phyloP scores from a whole-genome alignment of 1,140 invertebrate species.

The Pygmarrhopalites habei region DNA sequence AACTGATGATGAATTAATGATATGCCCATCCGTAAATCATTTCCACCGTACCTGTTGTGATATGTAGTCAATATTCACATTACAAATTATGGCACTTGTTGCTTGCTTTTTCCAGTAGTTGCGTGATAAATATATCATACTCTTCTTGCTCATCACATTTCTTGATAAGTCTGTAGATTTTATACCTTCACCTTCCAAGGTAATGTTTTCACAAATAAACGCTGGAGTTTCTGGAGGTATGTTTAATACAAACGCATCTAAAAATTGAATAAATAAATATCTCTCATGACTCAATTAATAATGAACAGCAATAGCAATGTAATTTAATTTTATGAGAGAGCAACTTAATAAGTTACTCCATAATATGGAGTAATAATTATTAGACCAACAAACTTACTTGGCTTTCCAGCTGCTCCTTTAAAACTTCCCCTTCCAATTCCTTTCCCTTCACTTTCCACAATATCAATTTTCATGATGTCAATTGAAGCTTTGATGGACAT shows the following conservation, averaged over 20 bases:
- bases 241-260: conserved; percentile 46
- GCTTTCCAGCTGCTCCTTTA: conserved; percentile 33
- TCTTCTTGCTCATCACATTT: conserved; percentile 71
- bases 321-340: too few species aligned
- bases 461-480: conserved; percentile 82
- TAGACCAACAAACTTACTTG: conserved; percentile 16
- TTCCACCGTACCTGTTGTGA: conserved; percentile 63
- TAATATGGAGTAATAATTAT: too few species aligned
- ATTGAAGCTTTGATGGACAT: conserved; percentile 77
- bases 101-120: conserved; percentile 83
- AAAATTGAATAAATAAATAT: too few species aligned
- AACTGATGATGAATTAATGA: too few species aligned
- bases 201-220: conserved; percentile 85
- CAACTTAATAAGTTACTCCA: too few species aligned
- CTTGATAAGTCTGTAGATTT: conserved; percentile 82
- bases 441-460: conserved; percentile 78
- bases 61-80: conserved; percentile 74
- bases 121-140: conserved; percentile 73
- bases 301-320: too few species aligned
- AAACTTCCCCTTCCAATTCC: conserved; percentile 49
- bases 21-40: too few species aligned
- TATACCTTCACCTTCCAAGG: conserved; percentile 78
- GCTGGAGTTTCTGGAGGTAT: conserved; percentile 72
- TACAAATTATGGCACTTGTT: conserved; percentile 79
- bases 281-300: too few species aligned